A percentile compares a stretch with the other conserved stretches of the same genome.
These are phyloP conservation scores for Salticus scenicus DNA, from an alignment of 2,888 invertebrate species.

Conservation along the genomic window DNA sequence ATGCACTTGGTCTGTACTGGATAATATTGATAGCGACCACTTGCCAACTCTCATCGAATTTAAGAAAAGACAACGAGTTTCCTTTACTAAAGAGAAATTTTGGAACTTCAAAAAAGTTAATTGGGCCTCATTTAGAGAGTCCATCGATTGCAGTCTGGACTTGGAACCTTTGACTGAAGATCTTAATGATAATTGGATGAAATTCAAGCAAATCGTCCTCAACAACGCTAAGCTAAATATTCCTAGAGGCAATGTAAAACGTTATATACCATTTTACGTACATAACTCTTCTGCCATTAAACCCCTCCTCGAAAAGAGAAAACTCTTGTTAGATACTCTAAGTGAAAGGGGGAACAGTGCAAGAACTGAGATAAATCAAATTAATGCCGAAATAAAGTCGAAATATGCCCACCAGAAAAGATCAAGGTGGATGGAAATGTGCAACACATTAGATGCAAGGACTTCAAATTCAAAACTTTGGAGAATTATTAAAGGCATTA, in stretches of 20 bases:
- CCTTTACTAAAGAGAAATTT: background rate
- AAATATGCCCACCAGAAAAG: conserved; percentile 21
- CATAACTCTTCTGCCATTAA: background rate
- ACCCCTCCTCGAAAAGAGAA: conserved; percentile 6
- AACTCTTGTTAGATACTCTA: background rate
- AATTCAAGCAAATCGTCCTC: background rate
- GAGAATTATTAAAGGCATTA: conserved; percentile 29
- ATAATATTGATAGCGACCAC: conserved; percentile 31
- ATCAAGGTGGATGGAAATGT: conserved; percentile 31
- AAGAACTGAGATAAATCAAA: conserved; percentile 28
- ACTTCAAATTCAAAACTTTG: conserved; percentile 28
- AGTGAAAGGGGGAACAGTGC: background rate
- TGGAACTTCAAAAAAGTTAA: conserved; percentile 29
- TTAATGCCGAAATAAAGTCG: conserved; percentile 34
- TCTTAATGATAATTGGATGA: background rate
- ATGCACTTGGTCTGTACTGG: conserved; percentile 13
- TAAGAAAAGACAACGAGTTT: conserved; percentile 13
- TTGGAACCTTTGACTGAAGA: background rate
- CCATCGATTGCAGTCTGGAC: background rate
- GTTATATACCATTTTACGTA: background rate
- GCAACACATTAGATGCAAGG: conserved; percentile 26
- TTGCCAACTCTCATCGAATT: conserved; percentile 14
- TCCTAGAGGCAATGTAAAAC: conserved; percentile 8
- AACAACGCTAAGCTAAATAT: conserved; percentile 3
- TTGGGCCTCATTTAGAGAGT: conserved; percentile 3